A percentile compares a stretch with the other conserved stretches of the same genome.
phyloP scores from a whole-genome alignment of 2,797 vertebrate species.

The Sarcophilus harrisii region DNA sequence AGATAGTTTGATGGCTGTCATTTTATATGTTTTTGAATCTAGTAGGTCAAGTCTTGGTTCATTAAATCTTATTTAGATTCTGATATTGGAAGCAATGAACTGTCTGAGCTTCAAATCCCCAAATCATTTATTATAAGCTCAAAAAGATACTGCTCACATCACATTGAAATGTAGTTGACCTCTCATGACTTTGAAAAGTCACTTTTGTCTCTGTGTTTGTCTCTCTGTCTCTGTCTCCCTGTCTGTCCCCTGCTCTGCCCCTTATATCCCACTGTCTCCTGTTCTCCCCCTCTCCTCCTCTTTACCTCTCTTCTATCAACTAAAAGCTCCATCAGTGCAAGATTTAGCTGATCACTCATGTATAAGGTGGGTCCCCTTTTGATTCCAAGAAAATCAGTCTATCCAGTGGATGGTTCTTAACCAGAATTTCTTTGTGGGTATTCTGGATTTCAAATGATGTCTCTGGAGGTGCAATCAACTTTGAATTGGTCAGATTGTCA shows the following conservation, averaged over 20 bases:
- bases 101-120: neutral
- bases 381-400: neutral
- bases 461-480: neutral
- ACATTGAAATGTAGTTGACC: neutral
- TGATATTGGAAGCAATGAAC: neutral
- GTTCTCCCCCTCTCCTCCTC: too few relatives aligned
- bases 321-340: neutral
- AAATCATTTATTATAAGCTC: neutral
- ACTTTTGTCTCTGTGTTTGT: too few relatives aligned
- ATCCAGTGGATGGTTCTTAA: neutral
- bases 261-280: too few relatives aligned
- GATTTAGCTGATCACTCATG: neutral
- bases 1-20: neutral
- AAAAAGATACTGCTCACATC: neutral
- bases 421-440: neutral
- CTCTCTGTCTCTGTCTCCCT: too few relatives aligned
- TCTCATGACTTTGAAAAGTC: neutral
- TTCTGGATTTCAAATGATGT: neutral
- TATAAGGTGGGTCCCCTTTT: neutral
- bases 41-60: neutral
- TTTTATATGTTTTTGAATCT: neutral
- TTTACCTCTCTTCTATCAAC: too few relatives aligned
- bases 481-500: neutral
- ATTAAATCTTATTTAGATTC: conserved; percentile 1
- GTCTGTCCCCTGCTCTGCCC: too few relatives aligned